phyloP scores from a whole-genome alignment of 2,888 invertebrate species.

The Drosophila melanosoma region DNA sequence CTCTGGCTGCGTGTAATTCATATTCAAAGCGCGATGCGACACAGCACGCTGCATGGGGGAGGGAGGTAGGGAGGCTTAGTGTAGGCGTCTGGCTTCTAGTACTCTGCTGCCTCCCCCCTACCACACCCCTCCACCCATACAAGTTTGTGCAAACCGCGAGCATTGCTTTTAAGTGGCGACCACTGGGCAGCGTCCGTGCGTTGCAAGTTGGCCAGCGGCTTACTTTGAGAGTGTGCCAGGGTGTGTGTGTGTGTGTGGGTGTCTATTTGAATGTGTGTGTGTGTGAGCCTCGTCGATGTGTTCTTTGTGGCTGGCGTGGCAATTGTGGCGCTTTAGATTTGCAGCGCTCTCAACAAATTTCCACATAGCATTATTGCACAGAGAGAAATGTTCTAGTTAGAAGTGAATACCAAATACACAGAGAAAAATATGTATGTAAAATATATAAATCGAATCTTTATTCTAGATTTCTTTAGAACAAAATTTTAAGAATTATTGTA shows the following conservation, averaged over 20 bases:
- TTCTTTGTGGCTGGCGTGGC: conserved; percentile 34
- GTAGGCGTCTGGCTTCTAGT: conserved; percentile 32
- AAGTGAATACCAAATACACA: not conserved
- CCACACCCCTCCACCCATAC: not conserved
- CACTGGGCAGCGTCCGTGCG: conserved; percentile 53
- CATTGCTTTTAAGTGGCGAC: conserved; percentile 70
- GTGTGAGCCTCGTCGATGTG: conserved; percentile 9
- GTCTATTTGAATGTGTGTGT: conserved; percentile 2
- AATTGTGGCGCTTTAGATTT: conserved; percentile 44
- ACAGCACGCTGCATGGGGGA: conserved; percentile 28
- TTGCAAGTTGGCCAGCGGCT: conserved; percentile 38
- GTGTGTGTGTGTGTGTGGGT: not conserved
- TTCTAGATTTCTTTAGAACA: not conserved
- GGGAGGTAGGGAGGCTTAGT: conserved; percentile 12
- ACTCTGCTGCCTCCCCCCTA: not conserved
- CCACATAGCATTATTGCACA: conserved; percentile 13
- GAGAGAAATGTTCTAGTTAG: conserved; percentile 12
- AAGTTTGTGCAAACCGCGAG: conserved; percentile 39
- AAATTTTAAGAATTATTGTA: not conserved
- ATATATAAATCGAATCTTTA: fast-evolving
- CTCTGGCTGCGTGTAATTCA: conserved; percentile 64
- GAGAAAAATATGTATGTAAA: not conserved
- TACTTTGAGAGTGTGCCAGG: conserved; percentile 9
- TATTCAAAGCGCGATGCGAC: conserved; percentile 73
- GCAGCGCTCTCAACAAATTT: conserved; percentile 27